A percentile compares a stretch with the other conserved stretches of the same genome.
phyloP scores from a whole-genome alignment of 2,113 vertebrate genomes.

The human (Homo sapiens) region GRCh38 chr3:155479001-155479500 shows the following conservation, averaged over 20 bases:
- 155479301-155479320: background rate
- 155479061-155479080: background rate
- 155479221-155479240: background rate
- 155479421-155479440: background rate
- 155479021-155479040: background rate
- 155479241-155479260: background rate
- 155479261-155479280: background rate
- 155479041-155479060: background rate
- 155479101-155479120: background rate
- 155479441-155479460: background rate
- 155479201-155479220: background rate
- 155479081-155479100: background rate
- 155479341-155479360: background rate
- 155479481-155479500: background rate
- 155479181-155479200: constrained; percentile 2
- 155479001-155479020: background rate
- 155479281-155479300: background rate
- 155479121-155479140: background rate
- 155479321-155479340: background rate
- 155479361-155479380: background rate
- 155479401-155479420: background rate
- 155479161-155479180: background rate
- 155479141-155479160: background rate
- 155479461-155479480: too few species aligned
- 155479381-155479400: background rate